phyloP scores from a whole-genome alignment of 1,140 invertebrate species.

The Drosophila varians region DNA sequence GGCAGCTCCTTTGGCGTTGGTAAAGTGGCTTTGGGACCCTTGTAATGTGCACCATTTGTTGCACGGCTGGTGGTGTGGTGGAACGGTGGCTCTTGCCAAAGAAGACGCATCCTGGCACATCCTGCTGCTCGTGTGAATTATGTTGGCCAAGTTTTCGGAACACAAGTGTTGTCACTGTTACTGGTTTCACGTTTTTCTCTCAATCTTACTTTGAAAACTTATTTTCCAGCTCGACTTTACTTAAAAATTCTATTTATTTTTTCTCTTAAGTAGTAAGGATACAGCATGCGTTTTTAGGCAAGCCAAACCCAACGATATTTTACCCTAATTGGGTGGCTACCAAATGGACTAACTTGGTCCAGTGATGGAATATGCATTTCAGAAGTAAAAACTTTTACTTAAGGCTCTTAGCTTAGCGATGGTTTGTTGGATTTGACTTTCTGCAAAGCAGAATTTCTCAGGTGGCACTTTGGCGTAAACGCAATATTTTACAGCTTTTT shows the following conservation, averaged over 20 bases:
- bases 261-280: constrained; percentile 43
- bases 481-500: constrained; percentile 78
- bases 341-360: constrained; percentile 1
- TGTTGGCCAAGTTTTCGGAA: constrained; percentile 69
- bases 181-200: constrained; percentile 8
- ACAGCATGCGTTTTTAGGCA: constrained; percentile 23
- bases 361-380: background rate
- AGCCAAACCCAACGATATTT: constrained; percentile 18
- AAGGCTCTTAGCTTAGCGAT: constrained; percentile 41
- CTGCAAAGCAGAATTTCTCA: constrained; percentile 46
- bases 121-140: constrained; percentile 55
- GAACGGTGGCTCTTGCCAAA: constrained; percentile 16
- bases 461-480: constrained; percentile 57
- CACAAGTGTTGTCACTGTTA: constrained; percentile 66
- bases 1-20: constrained; percentile 43
- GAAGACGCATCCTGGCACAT: constrained; percentile 49
- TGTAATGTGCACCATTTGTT: constrained; percentile 53
- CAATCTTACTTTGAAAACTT: constrained; percentile 37
- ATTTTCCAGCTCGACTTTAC: constrained; percentile 67
- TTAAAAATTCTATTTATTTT: constrained; percentile 80
- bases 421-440: constrained; percentile 59
- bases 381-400: constrained; percentile 16
- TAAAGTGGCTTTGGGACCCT: constrained; percentile 46
- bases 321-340: constrained; percentile 38
- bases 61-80: constrained; percentile 25